Base-by-base conservation (phyloP, 2,888 invertebrate species). In the Polymixis lichenea region DNA sequence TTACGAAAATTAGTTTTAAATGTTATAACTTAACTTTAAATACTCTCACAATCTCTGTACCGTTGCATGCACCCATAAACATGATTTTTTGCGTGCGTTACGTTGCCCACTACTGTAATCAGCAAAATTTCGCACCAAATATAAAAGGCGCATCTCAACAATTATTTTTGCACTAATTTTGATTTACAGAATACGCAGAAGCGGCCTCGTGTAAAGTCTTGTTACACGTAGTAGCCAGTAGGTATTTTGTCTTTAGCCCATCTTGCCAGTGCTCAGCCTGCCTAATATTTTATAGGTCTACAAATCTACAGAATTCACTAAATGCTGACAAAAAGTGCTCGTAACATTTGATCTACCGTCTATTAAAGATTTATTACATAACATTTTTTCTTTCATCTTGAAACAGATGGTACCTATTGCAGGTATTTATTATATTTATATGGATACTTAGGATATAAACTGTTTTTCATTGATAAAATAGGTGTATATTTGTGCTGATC, bases 341-440 rank as follows among this genome's bases (percentile, higher is more conserved):
- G 49, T 83, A 75, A 70, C 11, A 43, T 75, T 73, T 83, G 86
- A 86, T 78, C 5, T 72, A 83, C 55, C 38, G 66, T 49, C 61
- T 55, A 86, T 83, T 55, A 67, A 49, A 68, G 64, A 83, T 73
- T 86, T 78, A 86, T 78, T 83, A 64, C 25, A 49, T 64, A 43
- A 22, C 43, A 56, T 60, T 61, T 70, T 72, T 73, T 55, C 78
- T 84, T 84, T 83, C 83, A 83, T 86, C 83, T 83, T 19, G 7
- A 17, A 78, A 53, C 83, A 84, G 83, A 86, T 86, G 85, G 69
- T 71, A n/a, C 46, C 77, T n/a, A 60, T 82, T 76, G 53, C 32
- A 58, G 0, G 53, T 62, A 67, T 56, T 70, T 85, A 82, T 84
- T 66, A 74, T 55, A 62, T 68, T 66, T 69, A 55, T 71, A 82